These are phyloP conservation scores for Arenicola marina DNA, from an alignment of 2,888 invertebrate genomes.

Conservation along the genomic window DNA sequence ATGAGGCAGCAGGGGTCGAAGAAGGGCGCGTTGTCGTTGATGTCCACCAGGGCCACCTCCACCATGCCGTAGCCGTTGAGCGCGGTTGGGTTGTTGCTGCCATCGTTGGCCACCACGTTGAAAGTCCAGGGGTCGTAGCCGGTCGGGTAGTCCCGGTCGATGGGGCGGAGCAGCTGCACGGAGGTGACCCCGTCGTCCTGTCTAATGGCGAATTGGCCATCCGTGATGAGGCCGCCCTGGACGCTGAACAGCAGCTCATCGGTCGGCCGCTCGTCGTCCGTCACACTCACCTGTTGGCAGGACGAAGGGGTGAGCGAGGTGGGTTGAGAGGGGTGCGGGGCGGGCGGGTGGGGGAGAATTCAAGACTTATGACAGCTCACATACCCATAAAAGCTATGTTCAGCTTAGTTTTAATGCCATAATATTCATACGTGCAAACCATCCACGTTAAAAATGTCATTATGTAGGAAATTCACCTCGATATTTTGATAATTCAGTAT, in stretches of 20 bases:
- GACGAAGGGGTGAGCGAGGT: not conserved
- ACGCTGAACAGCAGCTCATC: too few relatives aligned
- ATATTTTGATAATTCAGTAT: too few relatives aligned
- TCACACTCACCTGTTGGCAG: not conserved
- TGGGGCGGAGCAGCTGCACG: constrained; percentile 15
- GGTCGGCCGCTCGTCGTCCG: too few relatives aligned
- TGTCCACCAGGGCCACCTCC: constrained; percentile 63
- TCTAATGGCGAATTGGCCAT: not conserved
- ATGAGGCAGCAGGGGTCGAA: constrained; percentile 20
- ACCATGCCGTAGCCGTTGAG: constrained; percentile 28
- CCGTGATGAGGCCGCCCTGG: not conserved
- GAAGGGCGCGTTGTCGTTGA: constrained; percentile 26
- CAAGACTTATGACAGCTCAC: too few relatives aligned
- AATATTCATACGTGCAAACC: too few relatives aligned
- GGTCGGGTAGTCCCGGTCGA: constrained; percentile 32
- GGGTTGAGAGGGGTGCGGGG: too few relatives aligned
- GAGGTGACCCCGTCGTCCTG: too few relatives aligned
- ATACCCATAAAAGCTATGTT: too few relatives aligned
- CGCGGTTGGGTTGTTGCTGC: not conserved
- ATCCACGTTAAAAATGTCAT: too few relatives aligned
- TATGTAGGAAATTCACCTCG: too few relatives aligned
- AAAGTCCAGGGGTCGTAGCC: constrained; percentile 24
- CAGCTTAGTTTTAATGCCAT: too few relatives aligned
- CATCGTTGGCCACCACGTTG: constrained; percentile 22
- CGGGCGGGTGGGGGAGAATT: too few relatives aligned